Evolutionary conservation across 2,797 vertebrate species (phyloP).

Genomic region (Gallinago nigripennis): DNA sequence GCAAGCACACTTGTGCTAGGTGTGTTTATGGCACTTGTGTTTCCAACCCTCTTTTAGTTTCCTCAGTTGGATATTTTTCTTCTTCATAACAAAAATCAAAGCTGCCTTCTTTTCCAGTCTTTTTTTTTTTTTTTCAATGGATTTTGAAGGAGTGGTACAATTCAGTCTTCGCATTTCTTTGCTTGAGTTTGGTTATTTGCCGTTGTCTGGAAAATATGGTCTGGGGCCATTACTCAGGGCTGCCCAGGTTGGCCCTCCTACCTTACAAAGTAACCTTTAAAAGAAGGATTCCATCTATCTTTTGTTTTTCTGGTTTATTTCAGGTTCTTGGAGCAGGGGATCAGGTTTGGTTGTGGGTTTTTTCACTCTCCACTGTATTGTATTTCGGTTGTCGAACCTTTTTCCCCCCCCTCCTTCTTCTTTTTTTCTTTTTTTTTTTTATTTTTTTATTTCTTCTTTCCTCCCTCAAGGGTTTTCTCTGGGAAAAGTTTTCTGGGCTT

Average conservation of each 20-base stretch:
- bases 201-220: not conserved
- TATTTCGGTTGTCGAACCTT: not conserved
- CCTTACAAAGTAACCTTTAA: slow-evolving; percentile 14
- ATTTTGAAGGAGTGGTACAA: not conserved
- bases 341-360: not conserved
- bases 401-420: not conserved
- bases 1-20: not conserved
- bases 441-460: not conserved
- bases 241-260: not conserved
- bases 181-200: not conserved
- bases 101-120: not conserved
- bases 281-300: not conserved
- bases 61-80: slow-evolving; percentile 20
- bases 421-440: not conserved
- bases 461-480: slow-evolving; percentile 63
- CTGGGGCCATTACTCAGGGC: not conserved
- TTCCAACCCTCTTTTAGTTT: slow-evolving; percentile 37
- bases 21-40: not conserved
- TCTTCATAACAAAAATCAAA: slow-evolving; percentile 20
- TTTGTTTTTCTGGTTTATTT: not conserved
- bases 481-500: slow-evolving; percentile 69
- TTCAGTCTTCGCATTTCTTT: not conserved
- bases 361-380: slow-evolving; percentile 13
- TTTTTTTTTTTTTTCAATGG: not conserved
- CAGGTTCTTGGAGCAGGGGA: not conserved